Base-by-base conservation (phyloP, 2,113 vertebrate species). In the Mus spicilegus region DNA sequence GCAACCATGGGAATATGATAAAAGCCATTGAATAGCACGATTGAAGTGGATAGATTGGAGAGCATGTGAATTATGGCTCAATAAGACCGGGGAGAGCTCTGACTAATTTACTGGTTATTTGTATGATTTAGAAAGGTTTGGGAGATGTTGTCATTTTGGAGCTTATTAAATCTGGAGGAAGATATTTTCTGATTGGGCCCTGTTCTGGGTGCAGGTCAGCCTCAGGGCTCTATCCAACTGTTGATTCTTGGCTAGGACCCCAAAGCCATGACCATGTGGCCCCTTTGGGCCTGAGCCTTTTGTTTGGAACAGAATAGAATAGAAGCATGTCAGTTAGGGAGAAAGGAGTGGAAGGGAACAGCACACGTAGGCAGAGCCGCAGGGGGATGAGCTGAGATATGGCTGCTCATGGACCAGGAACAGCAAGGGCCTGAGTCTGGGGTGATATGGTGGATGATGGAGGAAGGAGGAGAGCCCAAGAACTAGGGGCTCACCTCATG, bases 171-270 rank as follows among this genome's bases (percentile, higher is more conserved):
- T 46, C 67, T 19, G 28, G 51, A 16, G 1, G 33, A 51, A 0
- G 5, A 49, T n/a, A 14, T 33, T 63, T 12, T 16, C 10, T 49
- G 63, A 0, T 1, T n/a, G 20, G 33, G 54, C 28, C 58, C n/a
- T 3, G 4, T n/a, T 16, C 28, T 42, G 12, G 56, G 49, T 4
- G 3, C 19, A 0, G 0, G n/a, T 36, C 9, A 24, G 24, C 16
- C 8, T 2, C 36, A 20, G 4, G 1, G 19, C 30, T 67, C n/a
- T 4, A 3, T n/a, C 89, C 69, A 26, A 46, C 67, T 65, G 7
- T 10, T 30, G 82, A 88, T 42, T 56, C 69, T 63, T 26, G 49
- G 36, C n/a, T 69, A 24, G 49, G 36, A 51, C 70, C 69, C 63
- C 20, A 30, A 56, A 54, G 85, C 54, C 56, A 16, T 3, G 1